phyloP scores from a whole-genome alignment of 2,113 vertebrate species.

The Lophius piscatorius region DNA sequence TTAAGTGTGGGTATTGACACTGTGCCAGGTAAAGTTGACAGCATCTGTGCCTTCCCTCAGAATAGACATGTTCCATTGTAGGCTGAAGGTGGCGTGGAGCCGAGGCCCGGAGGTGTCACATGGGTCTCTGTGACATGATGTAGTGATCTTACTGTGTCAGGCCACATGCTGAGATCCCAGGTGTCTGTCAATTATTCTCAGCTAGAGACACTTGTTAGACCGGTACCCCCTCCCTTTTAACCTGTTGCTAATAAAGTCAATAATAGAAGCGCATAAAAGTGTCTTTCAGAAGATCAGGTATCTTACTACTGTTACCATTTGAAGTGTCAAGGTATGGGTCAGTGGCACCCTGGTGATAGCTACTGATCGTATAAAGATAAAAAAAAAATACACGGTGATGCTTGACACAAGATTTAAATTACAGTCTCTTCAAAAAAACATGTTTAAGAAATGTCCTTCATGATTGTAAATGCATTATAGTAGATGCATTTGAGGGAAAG shows the following conservation, averaged over 20 bases:
- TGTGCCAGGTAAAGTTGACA: constrained; percentile 61
- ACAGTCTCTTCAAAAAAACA: not conserved
- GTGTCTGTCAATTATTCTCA: constrained; percentile 60
- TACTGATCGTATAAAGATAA: not conserved
- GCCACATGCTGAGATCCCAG: constrained; percentile 49
- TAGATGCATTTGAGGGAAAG: constrained; percentile 27
- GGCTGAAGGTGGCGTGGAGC: constrained; percentile 12
- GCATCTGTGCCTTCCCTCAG: constrained; percentile 67
- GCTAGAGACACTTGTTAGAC: constrained; percentile 33
- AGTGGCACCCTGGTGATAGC: not conserved
- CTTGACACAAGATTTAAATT: not conserved
- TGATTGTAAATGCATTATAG: no score
- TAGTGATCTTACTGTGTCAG: constrained; percentile 59
- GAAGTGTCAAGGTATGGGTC: constrained; percentile 25
- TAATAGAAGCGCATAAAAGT: constrained; percentile 46
- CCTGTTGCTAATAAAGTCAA: constrained; percentile 40
- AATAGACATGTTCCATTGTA: constrained; percentile 53
- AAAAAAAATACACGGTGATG: constrained; percentile 13
- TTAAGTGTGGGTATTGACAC: constrained; percentile 35
- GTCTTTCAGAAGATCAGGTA: constrained; percentile 14
- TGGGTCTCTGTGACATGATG: constrained; percentile 39
- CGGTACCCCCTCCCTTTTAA: constrained; percentile 10
- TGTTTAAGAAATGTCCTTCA: no score
- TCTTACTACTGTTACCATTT: constrained; percentile 1
- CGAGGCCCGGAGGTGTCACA: constrained; percentile 15